Conservation (phyloP, 2,797 vertebrate species). For the Leucoraja ocellata region DNA sequence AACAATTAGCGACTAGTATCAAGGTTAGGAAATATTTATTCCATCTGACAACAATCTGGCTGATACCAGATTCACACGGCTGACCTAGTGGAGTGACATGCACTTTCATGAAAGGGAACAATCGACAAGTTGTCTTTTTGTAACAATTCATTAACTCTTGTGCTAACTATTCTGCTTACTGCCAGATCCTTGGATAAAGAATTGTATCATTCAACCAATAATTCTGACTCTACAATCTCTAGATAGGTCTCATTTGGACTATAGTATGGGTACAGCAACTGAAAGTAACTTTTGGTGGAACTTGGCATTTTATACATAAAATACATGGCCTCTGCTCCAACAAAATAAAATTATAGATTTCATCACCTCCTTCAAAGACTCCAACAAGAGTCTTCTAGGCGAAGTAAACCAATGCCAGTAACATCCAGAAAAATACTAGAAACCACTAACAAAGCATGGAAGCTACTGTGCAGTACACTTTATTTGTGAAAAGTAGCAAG, state of each 20-base stretch:
- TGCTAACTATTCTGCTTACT: neutral
- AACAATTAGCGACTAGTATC: neutral
- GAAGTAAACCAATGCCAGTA: neutral
- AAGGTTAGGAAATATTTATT: neutral
- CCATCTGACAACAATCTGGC: neutral
- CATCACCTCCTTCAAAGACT: neutral
- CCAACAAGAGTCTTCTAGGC: too few species aligned
- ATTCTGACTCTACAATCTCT: neutral
- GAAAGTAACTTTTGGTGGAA: neutral
- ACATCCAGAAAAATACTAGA: neutral
- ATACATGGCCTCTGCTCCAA: neutral
- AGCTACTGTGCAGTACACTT: neutral
- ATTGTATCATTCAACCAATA: neutral
- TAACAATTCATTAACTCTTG: neutral
- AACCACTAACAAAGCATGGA: neutral
- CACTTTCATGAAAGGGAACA: neutral
- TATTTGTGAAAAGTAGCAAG: neutral
- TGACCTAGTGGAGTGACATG: neutral
- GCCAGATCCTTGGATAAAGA: neutral
- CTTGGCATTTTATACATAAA: neutral
- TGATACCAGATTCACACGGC: neutral
- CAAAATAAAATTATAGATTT: neutral
- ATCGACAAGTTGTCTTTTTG: neutral
- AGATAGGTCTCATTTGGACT: neutral
- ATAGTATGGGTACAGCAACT: neutral